Conservation (phyloP, 2,888 invertebrate species). For the Poecilobothrus nobilitatus region DNA sequence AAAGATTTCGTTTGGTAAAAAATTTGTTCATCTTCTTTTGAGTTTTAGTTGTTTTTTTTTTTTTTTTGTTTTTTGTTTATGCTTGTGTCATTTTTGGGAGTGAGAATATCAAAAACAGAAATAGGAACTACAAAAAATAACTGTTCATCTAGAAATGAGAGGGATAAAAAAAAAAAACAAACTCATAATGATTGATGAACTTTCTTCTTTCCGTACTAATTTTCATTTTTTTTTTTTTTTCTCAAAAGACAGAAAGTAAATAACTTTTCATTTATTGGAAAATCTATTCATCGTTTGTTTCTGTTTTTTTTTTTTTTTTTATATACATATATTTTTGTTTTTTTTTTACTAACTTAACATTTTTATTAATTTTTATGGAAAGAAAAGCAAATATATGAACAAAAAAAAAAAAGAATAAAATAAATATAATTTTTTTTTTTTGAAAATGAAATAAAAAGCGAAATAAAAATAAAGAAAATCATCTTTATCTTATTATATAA, state of each 20-base stretch:
- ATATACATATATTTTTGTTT: too few relatives aligned
- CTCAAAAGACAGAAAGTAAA: neutral
- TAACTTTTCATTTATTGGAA: conserved; percentile 6
- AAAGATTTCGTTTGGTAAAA: too few relatives aligned
- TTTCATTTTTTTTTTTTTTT: neutral
- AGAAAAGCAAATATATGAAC: too few relatives aligned
- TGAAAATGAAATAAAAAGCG: neutral
- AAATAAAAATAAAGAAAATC: neutral
- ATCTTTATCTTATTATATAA: conserved; percentile 3
- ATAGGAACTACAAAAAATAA: too few relatives aligned
- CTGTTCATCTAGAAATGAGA: too few relatives aligned
- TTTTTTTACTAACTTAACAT: neutral
- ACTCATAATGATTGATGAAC: neutral
- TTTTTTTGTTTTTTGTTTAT: too few relatives aligned
- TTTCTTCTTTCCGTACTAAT: neutral
- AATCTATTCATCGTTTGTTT: neutral
- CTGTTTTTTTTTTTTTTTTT: neutral
- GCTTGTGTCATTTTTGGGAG: too few relatives aligned
- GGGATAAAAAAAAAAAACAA: too few relatives aligned
- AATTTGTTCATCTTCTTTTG: too few relatives aligned
- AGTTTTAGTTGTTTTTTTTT: too few relatives aligned
- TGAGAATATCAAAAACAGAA: too few relatives aligned
- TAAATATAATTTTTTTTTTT: too few relatives aligned
- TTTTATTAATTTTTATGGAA: neutral
- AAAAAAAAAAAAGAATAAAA: neutral